These are phyloP conservation scores for Lagocephalus sceleratus DNA, from an alignment of 2,797 vertebrate species.

Conservation along the genomic window DNA sequence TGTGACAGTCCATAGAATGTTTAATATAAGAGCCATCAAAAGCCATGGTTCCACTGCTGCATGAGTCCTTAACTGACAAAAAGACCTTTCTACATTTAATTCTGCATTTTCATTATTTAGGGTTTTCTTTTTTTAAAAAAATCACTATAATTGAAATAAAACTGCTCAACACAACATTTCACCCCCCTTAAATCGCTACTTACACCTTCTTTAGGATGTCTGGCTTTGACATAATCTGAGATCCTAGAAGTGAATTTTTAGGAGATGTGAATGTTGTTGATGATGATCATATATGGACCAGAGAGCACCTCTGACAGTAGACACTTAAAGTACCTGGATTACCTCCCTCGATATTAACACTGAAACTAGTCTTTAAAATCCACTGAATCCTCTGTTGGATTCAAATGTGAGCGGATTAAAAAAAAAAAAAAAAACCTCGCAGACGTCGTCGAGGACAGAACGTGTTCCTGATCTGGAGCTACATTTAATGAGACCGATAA, in stretches of 20 bases:
- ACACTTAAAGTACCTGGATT: conserved; percentile 65
- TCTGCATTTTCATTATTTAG: conserved; percentile 38
- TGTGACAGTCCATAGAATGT: conserved; percentile 64
- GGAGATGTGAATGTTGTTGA: conserved; percentile 39
- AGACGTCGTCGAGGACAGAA: no score
- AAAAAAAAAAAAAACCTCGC: background rate
- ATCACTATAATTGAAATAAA: conserved; percentile 33
- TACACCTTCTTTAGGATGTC: conserved; percentile 10
- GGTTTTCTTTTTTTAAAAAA: conserved; percentile 21
- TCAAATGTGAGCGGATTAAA: background rate
- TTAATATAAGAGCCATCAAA: conserved; percentile 66
- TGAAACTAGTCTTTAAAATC: conserved; percentile 41
- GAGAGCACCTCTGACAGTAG: conserved; percentile 62
- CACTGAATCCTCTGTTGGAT: conserved; percentile 2
- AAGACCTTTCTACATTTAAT: conserved; percentile 20
- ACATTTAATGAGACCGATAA: conserved; percentile 66
- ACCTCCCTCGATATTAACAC: conserved; percentile 37
- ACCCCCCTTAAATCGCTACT: conserved; percentile 20
- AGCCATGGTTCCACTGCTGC: conserved; percentile 60
- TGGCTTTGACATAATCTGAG: conserved; percentile 6
- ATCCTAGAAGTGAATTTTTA: conserved; percentile 3
- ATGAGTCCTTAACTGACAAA: conserved; percentile 20
- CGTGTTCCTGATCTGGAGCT: conserved; percentile 54
- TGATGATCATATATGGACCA: conserved; percentile 51
- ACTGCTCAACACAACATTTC: conserved; percentile 33